phyloP scores from a whole-genome alignment of 2,113 vertebrate genomes.

The Cyphomyrus plagiostoma region DNA sequence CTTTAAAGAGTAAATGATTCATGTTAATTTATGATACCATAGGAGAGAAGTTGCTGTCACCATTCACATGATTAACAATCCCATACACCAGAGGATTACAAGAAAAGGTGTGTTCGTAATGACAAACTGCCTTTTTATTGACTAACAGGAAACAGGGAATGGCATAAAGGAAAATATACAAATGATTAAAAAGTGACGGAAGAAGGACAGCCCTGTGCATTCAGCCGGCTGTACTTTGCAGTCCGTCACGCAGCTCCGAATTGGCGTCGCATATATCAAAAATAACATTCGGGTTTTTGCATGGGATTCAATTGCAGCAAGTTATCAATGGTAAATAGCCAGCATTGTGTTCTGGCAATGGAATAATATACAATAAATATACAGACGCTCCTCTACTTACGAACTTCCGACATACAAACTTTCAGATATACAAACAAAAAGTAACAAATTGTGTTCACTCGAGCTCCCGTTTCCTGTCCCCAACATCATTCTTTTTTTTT shows the following conservation, averaged over 20 bases:
- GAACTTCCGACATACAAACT: no score
- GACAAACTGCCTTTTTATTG: not conserved
- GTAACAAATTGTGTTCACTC: no score
- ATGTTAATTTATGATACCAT: not conserved
- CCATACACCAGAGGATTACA: not conserved
- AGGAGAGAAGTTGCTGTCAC: not conserved
- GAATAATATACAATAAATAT: not conserved
- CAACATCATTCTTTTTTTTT: no score
- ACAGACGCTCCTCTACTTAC: not conserved
- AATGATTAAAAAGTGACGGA: not conserved
- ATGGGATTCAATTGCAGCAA: not conserved
- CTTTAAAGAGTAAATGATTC: not conserved
- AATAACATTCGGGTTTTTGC: not conserved
- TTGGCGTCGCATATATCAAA: not conserved
- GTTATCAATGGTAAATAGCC: not conserved
- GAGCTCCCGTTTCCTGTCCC: no score
- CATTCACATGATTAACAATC: not conserved
- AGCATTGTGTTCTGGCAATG: not conserved
- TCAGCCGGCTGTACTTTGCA: not conserved
- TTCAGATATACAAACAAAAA: no score
- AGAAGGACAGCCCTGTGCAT: not conserved
- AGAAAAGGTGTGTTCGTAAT: not conserved
- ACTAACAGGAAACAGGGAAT: not conserved
- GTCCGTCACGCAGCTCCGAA: not conserved
- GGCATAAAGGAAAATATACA: not conserved